phyloP scores from a whole-genome alignment of 2,888 invertebrate species.

The Drosophila leonis region DNA sequence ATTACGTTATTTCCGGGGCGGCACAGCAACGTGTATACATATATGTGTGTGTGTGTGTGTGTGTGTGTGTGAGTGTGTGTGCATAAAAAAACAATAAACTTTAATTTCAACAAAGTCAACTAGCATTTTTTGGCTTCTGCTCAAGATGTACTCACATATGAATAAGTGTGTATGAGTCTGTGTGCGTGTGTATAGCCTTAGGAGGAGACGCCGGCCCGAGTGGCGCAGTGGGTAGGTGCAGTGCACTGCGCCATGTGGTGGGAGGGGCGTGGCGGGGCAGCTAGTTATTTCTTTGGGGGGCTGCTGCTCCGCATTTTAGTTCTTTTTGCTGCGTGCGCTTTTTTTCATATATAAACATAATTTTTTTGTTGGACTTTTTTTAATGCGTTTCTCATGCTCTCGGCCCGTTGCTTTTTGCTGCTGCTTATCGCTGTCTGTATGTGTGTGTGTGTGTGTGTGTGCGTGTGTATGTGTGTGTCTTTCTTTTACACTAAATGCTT shows the following conservation, averaged over 20 bases:
- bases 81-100: slow-evolving; percentile 67
- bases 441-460: slow-evolving; percentile 18
- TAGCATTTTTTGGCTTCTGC: slow-evolving; percentile 48
- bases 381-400: slow-evolving; percentile 81
- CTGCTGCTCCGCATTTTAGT: slow-evolving; percentile 56
- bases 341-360: slow-evolving; percentile 26
- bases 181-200: slow-evolving; percentile 51
- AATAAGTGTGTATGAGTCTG: slow-evolving; percentile 37
- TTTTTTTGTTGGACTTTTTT: slow-evolving; percentile 39
- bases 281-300: slow-evolving; percentile 36
- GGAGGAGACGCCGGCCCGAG: slow-evolving; percentile 62
- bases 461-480: slow-evolving; percentile 28
- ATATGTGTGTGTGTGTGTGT: neutral
- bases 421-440: slow-evolving; percentile 26
- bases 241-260: slow-evolving; percentile 4
- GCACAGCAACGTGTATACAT: slow-evolving; percentile 10
- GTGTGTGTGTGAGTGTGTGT: neutral
- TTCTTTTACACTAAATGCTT: slow-evolving; percentile 73
- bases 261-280: slow-evolving; percentile 12
- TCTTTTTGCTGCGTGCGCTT: slow-evolving; percentile 47
- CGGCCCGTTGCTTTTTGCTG: slow-evolving; percentile 75
- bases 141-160: slow-evolving; percentile 25
- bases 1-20: slow-evolving; percentile 75
- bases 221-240: slow-evolving; percentile 31
- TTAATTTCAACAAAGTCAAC: slow-evolving; percentile 69